Percentiles rank a stretch among this genome's conserved stretches.
Evolutionary conservation across 2,113 vertebrate species (phyloP).

Genomic region (Galbula dea): DNA sequence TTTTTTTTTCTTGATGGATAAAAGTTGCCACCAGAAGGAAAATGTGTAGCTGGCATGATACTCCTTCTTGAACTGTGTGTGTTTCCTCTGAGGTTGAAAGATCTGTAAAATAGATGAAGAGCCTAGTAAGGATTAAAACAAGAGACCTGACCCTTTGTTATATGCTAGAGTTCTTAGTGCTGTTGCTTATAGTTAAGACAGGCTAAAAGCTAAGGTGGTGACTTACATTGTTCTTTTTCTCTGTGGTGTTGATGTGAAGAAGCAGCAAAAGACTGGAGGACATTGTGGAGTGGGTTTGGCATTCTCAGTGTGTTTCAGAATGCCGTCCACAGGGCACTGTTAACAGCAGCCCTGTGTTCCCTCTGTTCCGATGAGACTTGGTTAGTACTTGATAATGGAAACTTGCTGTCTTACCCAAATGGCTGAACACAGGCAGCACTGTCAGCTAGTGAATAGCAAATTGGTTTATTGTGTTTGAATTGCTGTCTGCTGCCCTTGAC

Average conservation of each 20-base stretch:
- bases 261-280: not conserved
- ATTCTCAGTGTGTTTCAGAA: not conserved
- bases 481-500: not conserved
- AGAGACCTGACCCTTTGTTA: not conserved
- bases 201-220: not conserved
- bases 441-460: not conserved
- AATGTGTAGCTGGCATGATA: not conserved
- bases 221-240: not conserved
- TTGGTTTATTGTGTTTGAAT: accelerated
- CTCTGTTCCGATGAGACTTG: not conserved
- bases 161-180: too few species aligned
- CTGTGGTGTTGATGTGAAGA: not conserved
- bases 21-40: not conserved
- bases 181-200: not conserved
- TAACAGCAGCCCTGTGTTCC: accelerated
- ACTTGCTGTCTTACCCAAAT: accelerated
- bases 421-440: not conserved
- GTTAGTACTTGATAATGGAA: accelerated
- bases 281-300: accelerated
- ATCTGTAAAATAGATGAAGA: not conserved
- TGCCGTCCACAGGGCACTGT: not conserved
- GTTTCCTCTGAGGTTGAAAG: not conserved
- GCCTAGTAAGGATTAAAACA: not conserved
- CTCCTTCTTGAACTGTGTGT: not conserved
- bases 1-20: not conserved